Evolutionary conservation across 2,888 invertebrate genomes (phyloP), one percentile per base, ranked within the genome.

Genomic region (Phortica okadai): DNA sequence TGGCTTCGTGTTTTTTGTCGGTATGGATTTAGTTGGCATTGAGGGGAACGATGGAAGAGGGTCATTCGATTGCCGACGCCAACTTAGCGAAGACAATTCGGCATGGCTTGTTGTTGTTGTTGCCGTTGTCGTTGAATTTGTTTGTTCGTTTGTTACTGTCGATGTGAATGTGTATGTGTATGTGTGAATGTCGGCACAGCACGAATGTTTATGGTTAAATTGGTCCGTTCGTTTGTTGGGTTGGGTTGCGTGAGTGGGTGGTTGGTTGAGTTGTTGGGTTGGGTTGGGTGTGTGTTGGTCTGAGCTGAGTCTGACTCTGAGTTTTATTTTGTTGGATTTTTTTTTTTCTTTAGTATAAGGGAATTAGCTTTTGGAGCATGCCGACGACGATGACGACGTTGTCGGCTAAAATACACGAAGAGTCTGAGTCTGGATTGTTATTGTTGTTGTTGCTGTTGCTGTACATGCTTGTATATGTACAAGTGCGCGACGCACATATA

Each of bases 21-120:
- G 62, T 11, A 64, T 73, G 72, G 73, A 54, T 67, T 85, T 86
- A 82, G 85, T 83, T 84, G 86, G 85, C 85, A 88, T 33, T 33
- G 33, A 33, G 86, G 87, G 85, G 83, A 86, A 80, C 80, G 88
- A 81, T 88, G 85, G 88, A 80, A 80, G 88, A 81, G 82, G 82
- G 33, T 33, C 33, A 33, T 33, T 33, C 33, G 33, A 33, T 25
- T 81, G 79, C 74, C 78, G 77, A 58, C 80, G 73, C 33, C 77
- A 82, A 73, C 72, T 25, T 7, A 45, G 59, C 11, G 6, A 33
- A 33, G 33, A 33, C 33, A 33, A 33, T 33, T 33, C 33, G 33
- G 33, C 33, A 33, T 33, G 33, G 33, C 33, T 33, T 33, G 33
- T 5, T 33, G 33, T 33, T 33, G 33, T 33, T 1, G 3, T 2